phyloP scores from a whole-genome alignment of 2,888 invertebrate species.

The Phanerotoma sp. region DNA sequence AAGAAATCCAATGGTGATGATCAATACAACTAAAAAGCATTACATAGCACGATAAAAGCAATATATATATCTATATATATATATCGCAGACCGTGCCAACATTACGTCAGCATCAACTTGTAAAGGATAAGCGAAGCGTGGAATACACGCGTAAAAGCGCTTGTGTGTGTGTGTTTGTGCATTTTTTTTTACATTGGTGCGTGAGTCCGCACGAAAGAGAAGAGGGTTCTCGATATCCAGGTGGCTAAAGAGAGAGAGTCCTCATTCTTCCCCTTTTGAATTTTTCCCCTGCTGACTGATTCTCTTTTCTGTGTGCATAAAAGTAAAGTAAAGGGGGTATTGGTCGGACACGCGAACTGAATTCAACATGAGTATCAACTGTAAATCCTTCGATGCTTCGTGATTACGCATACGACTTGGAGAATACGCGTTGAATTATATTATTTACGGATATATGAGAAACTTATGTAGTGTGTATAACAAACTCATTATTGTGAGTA shows the following conservation, averaged over 20 bases:
- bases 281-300: slow-evolving; percentile 43
- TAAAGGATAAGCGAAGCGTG: slow-evolving; percentile 18
- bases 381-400: slow-evolving; percentile 18
- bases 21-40: slow-evolving; percentile 14
- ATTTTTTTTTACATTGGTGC: slow-evolving; percentile 35
- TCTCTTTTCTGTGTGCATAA: slow-evolving; percentile 3
- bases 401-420: slow-evolving; percentile 23
- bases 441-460: not conserved
- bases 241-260: slow-evolving; percentile 31
- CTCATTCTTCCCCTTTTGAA: slow-evolving; percentile 45
- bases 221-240: slow-evolving; percentile 41
- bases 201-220: slow-evolving; percentile 35
- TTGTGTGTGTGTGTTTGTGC: too few relatives aligned
- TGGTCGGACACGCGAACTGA: slow-evolving; percentile 12
- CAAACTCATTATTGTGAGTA: not conserved
- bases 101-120: slow-evolving; percentile 16
- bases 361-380: not conserved
- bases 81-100: slow-evolving; percentile 28
- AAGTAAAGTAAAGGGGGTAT: slow-evolving; percentile 14
- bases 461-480: not conserved
- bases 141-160: slow-evolving; percentile 24
- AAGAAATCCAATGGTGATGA: not conserved
- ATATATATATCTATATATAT: too few relatives aligned
- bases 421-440: not conserved
- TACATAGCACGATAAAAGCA: slow-evolving; percentile 22